phyloP scores from a whole-genome alignment of 1,140 invertebrate genomes.

The Pseudachorutes palmiensis region DNA sequence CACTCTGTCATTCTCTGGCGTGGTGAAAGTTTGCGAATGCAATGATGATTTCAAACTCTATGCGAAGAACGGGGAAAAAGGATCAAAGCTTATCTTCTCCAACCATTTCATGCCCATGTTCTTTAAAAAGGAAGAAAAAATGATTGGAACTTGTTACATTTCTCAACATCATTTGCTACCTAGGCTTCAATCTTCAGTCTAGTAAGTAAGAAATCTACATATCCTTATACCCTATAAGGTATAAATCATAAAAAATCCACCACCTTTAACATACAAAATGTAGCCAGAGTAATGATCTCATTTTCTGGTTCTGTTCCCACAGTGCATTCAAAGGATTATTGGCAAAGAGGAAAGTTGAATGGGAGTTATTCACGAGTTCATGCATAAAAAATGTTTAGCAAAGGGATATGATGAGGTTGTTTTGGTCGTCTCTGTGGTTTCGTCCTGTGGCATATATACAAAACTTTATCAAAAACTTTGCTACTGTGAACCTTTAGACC shows the following conservation, averaged over 20 bases:
- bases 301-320: background rate
- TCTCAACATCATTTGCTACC: too few relatives aligned
- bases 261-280: too few relatives aligned
- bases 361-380: background rate
- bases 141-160: too few relatives aligned
- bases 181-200: too few relatives aligned
- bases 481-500: too few relatives aligned
- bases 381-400: conserved; percentile 5
- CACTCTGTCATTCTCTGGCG: background rate
- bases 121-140: too few relatives aligned
- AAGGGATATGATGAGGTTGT: background rate
- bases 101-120: too few relatives aligned
- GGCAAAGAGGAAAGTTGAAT: background rate
- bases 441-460: background rate
- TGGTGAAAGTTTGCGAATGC: background rate
- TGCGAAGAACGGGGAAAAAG: background rate
- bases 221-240: too few relatives aligned
- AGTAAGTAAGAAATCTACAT: too few relatives aligned
- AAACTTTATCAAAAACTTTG: too few relatives aligned
- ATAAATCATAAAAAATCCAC: too few relatives aligned
- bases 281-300: background rate
- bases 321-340: background rate
- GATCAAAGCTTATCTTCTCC: conserved; percentile 6
- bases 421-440: background rate
- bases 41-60: too few relatives aligned